Conservation (phyloP, 1,140 invertebrate genomes). For the Periplaneta americana region DNA sequence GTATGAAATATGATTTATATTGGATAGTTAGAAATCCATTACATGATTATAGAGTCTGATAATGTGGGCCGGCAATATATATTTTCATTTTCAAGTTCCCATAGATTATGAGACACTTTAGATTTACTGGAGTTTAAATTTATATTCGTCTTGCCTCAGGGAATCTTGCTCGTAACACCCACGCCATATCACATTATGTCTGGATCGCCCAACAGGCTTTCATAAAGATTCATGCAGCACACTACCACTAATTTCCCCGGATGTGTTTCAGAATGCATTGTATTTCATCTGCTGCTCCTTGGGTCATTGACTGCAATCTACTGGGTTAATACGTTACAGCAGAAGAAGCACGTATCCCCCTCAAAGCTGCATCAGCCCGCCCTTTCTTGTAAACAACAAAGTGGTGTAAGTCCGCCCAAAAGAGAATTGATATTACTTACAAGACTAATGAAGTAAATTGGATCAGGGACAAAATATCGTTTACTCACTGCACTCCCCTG, state of each 20-base stretch:
- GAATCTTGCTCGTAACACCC: background rate
- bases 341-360: background rate
- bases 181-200: background rate
- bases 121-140: no score
- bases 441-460: no score
- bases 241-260: background rate
- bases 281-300: background rate
- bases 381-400: background rate
- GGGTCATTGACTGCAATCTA: background rate
- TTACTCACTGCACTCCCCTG: no score
- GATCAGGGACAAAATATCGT: no score
- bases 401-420: background rate
- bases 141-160: background rate
- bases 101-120: no score
- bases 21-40: no score
- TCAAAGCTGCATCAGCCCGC: background rate
- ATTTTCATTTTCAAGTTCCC: no score
- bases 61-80: no score
- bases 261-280: background rate
- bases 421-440: no score
- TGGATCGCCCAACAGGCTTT: background rate
- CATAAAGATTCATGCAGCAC: background rate
- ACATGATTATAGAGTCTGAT: no score
- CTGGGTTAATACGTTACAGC: background rate
- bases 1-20: no score